These are phyloP conservation scores for Apamea anceps DNA, from an alignment of 2,888 invertebrate genomes.

Conservation along the genomic window DNA sequence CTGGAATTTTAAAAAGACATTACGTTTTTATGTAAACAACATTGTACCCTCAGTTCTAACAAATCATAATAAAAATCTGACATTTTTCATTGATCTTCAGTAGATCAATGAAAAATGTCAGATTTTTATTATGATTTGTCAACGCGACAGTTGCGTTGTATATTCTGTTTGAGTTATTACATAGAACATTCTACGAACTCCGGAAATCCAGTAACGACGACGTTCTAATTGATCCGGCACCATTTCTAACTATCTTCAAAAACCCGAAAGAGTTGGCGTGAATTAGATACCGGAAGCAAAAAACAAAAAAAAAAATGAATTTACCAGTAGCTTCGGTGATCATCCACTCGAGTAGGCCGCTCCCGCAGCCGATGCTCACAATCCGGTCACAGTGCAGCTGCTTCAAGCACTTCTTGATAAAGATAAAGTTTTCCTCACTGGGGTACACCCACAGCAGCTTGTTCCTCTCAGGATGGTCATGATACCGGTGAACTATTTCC, in stretches of 20 bases:
- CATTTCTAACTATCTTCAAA: neutral
- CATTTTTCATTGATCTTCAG: too few species aligned
- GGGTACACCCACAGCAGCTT: slow-evolving; percentile 94
- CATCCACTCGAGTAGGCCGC: slow-evolving; percentile 96
- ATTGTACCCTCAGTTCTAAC: neutral
- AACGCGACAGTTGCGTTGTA: neutral
- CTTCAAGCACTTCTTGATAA: slow-evolving; percentile 87
- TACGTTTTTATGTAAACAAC: neutral
- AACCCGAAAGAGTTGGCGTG: neutral
- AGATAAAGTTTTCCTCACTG: slow-evolving; percentile 91
- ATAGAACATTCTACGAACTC: slow-evolving; percentile 3
- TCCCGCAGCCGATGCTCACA: slow-evolving; percentile 94
- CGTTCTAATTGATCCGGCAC: neutral
- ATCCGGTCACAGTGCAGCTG: slow-evolving; percentile 87
- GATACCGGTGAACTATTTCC: slow-evolving; percentile 84
- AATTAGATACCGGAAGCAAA: neutral
- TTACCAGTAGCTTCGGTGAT: slow-evolving; percentile 92
- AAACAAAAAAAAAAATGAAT: neutral
- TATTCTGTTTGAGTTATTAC: neutral
- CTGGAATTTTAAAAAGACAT: slow-evolving; percentile 78
- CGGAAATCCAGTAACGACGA: neutral
- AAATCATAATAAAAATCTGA: neutral
- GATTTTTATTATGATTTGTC: neutral
- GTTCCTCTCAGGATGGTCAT: slow-evolving; percentile 87
- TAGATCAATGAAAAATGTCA: too few species aligned